Percentiles rank a stretch among this genome's conserved stretches.
Evolutionary conservation across 2,888 invertebrate genomes (phyloP).

Genomic region (Platerodrilus igneus): DNA sequence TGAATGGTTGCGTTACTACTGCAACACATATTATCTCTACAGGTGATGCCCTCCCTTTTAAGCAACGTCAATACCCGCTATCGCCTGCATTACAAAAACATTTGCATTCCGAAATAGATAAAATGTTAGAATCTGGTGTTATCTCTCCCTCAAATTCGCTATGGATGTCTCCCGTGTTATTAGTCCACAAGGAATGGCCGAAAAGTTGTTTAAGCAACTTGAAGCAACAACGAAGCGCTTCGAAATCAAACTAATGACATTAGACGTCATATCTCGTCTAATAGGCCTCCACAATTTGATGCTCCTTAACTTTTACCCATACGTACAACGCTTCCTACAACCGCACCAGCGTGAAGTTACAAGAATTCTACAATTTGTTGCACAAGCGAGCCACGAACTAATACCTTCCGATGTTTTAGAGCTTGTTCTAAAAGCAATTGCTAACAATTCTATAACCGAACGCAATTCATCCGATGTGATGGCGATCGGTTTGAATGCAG

Average conservation of each 20-base stretch:
- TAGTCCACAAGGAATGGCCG: slow-evolving; percentile 79
- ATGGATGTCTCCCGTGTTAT: too few relatives aligned
- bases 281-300: slow-evolving; percentile 95
- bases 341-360: slow-evolving; percentile 98
- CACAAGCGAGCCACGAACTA: slow-evolving; percentile 93
- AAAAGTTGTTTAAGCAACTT: slow-evolving; percentile 83
- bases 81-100: too few relatives aligned
- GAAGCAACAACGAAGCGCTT: slow-evolving; percentile 85
- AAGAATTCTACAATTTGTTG: slow-evolving; percentile 85
- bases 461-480: slow-evolving; percentile 95
- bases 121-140: too few relatives aligned
- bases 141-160: too few relatives aligned
- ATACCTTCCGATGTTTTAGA: slow-evolving; percentile 93
- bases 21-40: too few relatives aligned
- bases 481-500: slow-evolving; percentile 94
- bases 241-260: slow-evolving; percentile 90
- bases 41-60: too few relatives aligned
- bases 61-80: too few relatives aligned
- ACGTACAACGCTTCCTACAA: slow-evolving; percentile 73
- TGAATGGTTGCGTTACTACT: too few relatives aligned
- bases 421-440: slow-evolving; percentile 84
- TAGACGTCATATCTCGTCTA: slow-evolving; percentile 91
- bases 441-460: slow-evolving; percentile 97
- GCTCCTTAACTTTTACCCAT: slow-evolving; percentile 92
- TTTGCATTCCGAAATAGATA: too few relatives aligned